Evolutionary conservation across 2,888 invertebrate species (phyloP).

Genomic region (Aleiodes testaceus): DNA sequence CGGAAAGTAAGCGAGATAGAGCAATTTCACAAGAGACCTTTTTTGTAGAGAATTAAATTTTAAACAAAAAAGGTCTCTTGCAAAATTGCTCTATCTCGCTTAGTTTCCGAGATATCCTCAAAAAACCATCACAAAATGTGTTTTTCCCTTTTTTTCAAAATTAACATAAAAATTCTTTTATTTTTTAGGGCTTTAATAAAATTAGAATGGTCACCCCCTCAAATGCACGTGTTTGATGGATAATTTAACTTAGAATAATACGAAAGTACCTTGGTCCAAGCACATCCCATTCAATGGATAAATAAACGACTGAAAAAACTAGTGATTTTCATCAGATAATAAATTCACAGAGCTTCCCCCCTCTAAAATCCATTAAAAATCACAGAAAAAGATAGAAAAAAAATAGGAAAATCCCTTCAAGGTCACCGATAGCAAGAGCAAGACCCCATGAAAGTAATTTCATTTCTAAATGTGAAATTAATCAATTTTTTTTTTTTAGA

Average conservation of each 20-base stretch:
- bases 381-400: no score
- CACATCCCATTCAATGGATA: conserved; percentile 19
- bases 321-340: conserved; percentile 12
- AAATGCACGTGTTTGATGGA: conserved; percentile 63
- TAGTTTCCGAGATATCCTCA: no score
- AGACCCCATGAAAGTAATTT: conserved; percentile 20
- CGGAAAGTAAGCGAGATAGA: no score
- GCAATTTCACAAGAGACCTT: no score
- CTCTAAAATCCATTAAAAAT: conserved; percentile 1
- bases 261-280: conserved; percentile 39
- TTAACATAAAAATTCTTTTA: conserved; percentile 15
- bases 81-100: no score
- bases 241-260: conserved; percentile 51
- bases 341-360: neutral
- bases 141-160: neutral
- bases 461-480: neutral
- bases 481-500: neutral
- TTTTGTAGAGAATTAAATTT: no score
- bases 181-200: conserved; percentile 60
- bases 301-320: conserved; percentile 25
- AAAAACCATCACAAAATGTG: no score
- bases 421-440: neutral
- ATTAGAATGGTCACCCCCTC: conserved; percentile 61
- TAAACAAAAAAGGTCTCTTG: no score
- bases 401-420: conserved; percentile 7